Evolutionary conservation across 2,113 vertebrate species (phyloP).

Genomic region (Phylloscopus whistleri): DNA sequence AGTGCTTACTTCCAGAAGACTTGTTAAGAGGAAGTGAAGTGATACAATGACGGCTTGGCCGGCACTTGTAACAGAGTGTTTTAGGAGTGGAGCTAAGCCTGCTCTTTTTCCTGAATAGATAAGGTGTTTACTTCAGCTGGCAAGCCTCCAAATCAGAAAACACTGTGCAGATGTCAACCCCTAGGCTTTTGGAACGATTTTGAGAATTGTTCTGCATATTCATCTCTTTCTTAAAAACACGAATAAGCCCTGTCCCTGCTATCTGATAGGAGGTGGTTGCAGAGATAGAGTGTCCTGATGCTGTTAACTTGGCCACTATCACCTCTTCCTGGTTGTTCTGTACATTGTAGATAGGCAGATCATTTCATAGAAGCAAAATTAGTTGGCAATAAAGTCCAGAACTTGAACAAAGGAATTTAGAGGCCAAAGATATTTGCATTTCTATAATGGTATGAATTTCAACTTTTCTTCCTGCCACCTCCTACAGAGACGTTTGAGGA

Average conservation of each 20-base stretch:
- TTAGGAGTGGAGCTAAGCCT: too few relatives aligned
- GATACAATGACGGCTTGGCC: background rate
- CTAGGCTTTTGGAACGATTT: background rate
- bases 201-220: background rate
- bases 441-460: background rate
- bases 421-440: background rate
- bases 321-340: background rate
- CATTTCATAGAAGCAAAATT: background rate
- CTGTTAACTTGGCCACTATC: background rate
- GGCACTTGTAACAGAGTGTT: background rate
- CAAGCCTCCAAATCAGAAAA: background rate
- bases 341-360: rapidly evolving
- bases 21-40: background rate
- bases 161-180: slow-evolving; percentile 24
- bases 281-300: background rate
- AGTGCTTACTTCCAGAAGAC: background rate
- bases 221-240: background rate
- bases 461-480: background rate
- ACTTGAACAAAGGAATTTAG: background rate
- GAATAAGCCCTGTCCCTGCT: background rate
- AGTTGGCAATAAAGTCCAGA: background rate
- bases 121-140: background rate
- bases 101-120: background rate
- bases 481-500: background rate
- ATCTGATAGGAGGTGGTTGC: background rate